Base-by-base conservation (phyloP, 2,888 invertebrate species). In the Trichogramma dendrolimi region DNA sequence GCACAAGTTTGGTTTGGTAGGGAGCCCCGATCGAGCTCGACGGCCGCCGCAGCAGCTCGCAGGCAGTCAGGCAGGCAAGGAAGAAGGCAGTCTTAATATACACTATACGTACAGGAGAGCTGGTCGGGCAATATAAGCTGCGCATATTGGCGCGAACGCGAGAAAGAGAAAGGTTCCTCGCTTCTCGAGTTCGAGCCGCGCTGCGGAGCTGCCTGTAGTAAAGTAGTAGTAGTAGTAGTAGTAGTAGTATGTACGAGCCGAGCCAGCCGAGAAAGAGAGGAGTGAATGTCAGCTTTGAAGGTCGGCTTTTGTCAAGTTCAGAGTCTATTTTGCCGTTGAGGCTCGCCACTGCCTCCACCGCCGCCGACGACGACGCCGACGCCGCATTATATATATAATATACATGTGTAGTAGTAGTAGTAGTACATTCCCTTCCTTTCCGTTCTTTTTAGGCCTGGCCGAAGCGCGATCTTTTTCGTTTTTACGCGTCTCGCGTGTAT, bases 271-370 rank as follows among this genome's bases (percentile, higher is more conserved):
- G 27, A 27, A 27, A 27, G 27, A 27, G 70, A 66, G 70, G 72
- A 77, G 77, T 77, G 77, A 78, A 78, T 78, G 78, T 77, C 77
- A 77, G 77, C 72, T 62, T 64, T 73, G 78, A 78, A 78, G 78
- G 78, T 76, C 77, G 74, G 76, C 78, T 78, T 78, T 78, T 78
- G 78, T 78, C 78, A 76, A 75, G 71, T 72, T 71, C 71, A 70
- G 70, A 71, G 70, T 71, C 69, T 71, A 69, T 70, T 70, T 71
- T 68, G 67, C 63, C 62, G 27, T 64, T 65, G 60, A 60, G 65
- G 49, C 61, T 58, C 61, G 39, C 49, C 46, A 44, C 27, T 14
- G 14, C 38, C 47, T 14, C 43, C 44, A 44, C 48, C 27, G 27
- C 27, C 27, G 27, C 27, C 27, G 27, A 27, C 27, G 27, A 27